These are phyloP conservation scores for Argyra leucocephala DNA, from an alignment of 2,888 invertebrate genomes.

Conservation along the genomic window DNA sequence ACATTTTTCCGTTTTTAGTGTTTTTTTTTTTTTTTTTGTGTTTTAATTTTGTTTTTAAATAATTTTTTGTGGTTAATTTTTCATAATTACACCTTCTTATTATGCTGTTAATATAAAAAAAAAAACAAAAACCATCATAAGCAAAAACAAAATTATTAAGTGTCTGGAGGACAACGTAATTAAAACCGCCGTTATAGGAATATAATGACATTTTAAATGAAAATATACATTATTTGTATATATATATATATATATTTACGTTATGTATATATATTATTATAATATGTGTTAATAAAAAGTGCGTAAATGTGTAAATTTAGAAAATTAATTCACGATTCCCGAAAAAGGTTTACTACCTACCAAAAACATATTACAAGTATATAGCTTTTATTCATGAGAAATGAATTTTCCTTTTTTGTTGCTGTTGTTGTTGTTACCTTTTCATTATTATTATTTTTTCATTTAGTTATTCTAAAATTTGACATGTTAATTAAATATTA, in stretches of 20 bases:
- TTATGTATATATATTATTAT: background rate
- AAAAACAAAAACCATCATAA: background rate
- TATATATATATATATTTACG: background rate
- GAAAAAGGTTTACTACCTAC: too few species aligned
- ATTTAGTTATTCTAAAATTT: background rate
- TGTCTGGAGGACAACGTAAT: background rate
- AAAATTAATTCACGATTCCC: background rate
- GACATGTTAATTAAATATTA: conserved; percentile 4
- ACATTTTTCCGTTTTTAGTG: background rate
- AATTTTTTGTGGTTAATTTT: background rate
- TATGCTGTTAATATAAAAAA: background rate
- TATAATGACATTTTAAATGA: background rate
- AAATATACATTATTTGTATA: background rate
- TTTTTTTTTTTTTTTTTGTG: background rate
- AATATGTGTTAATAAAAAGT: too few species aligned
- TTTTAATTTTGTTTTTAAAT: too few species aligned
- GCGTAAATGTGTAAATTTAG: too few species aligned
- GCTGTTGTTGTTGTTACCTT: background rate
- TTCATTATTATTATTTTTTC: background rate
- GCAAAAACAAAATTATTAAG: background rate
- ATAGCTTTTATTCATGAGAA: too few species aligned
- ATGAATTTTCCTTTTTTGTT: too few species aligned
- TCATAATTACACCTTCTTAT: conserved; percentile 2
- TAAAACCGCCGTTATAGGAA: background rate
- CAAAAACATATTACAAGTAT: too few species aligned